Base-by-base conservation (phyloP, 2,888 invertebrate species). In the Cantharis lateralis region DNA sequence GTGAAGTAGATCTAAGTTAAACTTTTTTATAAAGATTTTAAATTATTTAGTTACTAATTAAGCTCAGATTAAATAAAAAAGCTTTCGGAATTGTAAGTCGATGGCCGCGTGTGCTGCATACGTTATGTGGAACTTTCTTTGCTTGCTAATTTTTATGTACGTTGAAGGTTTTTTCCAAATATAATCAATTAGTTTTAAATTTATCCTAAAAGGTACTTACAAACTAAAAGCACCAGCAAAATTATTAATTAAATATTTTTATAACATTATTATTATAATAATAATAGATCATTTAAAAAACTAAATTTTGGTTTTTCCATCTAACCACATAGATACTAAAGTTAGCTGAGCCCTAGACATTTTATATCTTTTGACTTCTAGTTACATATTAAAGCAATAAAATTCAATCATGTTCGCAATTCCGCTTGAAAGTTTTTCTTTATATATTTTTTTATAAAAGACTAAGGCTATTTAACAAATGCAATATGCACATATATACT, bases 401-500 rank as follows among this genome's bases (percentile, higher is more conserved):
- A 76, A 76, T 69, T 76, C 76, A 76, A 76, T 76, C 69, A 72
- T 66, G 70, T 72, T 76, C 69, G 20, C 62, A 48, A 64, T 62
- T 63, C 26, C 69, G 62, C 61, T 68, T 68, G 62, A 63, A 66
- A 62, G 24, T 24, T 24, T 24, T 24, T 24, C 18, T 24, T 9
- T 24, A 7, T 24, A 71, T 61, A 72, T 76, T 64, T 76, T 72
- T 72, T 76, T 76, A 70, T 70, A 63, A 76, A 76, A 72, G 20
- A 64, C 18, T 11, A 13, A 1, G 15, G 18, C 64, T 18, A 20
- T 64, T 64, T 20, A 10, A 20, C n/a, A 64, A 64, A 64, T 64
- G 64, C 64, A 64, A 64, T 64, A 64, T 64, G 64, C 64, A 64
- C 64, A 24, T 18, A 18, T 3, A 76, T 72, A 72, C 76, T 75